Conservation (phyloP, 1,140 invertebrate species). For the Ostrea denselamellosa region DNA sequence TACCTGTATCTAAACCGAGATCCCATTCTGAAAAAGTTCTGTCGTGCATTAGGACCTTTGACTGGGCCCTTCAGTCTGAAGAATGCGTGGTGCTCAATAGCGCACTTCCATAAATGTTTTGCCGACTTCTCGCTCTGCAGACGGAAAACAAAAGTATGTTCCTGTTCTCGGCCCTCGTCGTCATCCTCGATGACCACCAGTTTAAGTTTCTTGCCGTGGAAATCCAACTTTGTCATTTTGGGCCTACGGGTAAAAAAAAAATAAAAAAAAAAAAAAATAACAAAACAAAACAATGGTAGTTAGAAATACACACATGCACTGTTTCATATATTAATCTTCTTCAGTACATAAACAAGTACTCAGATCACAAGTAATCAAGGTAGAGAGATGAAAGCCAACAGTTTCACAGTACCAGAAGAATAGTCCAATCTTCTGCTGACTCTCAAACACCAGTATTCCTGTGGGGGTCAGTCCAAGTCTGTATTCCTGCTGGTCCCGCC, state of each 20-base stretch:
- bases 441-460: slow-evolving; percentile 96
- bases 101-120: slow-evolving; percentile 99
- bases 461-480: slow-evolving; percentile 97
- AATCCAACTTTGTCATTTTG: slow-evolving; percentile 96
- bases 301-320: background rate
- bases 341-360: too few relatives aligned
- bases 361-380: too few relatives aligned
- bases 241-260: slow-evolving; percentile 82
- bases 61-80: slow-evolving; percentile 93
- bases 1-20: slow-evolving; percentile 93
- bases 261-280: too few relatives aligned
- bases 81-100: slow-evolving; percentile 98
- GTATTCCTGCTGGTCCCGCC: slow-evolving; percentile 98
- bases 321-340: background rate
- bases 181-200: slow-evolving; percentile 79
- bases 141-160: slow-evolving; percentile 82
- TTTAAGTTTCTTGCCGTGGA: slow-evolving; percentile 88
- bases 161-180: slow-evolving; percentile 77
- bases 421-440: slow-evolving; percentile 97
- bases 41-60: slow-evolving; percentile 91
- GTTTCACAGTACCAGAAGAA: slow-evolving; percentile 91
- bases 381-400: too few relatives aligned
- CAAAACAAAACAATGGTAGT: too few relatives aligned
- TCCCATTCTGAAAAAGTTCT: slow-evolving; percentile 98
- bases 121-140: slow-evolving; percentile 97